These are phyloP conservation scores for Oryzias woworae DNA, from an alignment of 2,113 vertebrate species.

Conservation along the genomic window DNA sequence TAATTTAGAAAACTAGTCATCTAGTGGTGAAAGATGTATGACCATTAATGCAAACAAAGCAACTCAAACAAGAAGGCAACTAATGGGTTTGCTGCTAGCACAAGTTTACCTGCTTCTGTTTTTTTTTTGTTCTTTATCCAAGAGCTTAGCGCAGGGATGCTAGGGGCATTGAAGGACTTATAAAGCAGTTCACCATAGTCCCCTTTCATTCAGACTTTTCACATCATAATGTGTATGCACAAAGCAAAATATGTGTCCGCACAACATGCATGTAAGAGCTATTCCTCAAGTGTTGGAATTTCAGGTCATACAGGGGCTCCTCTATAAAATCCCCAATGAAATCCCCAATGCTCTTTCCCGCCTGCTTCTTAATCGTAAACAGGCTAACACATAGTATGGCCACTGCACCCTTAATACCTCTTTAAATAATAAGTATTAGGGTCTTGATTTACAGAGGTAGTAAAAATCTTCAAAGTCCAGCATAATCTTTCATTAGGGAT, in stretches of 20 bases:
- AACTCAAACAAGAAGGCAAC: constrained; percentile 30
- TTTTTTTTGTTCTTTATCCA: constrained; percentile 68
- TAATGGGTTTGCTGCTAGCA: constrained; percentile 59
- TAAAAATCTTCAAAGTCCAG: constrained; percentile 85
- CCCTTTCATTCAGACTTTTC: constrained; percentile 70
- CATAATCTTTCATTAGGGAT: constrained; percentile 83
- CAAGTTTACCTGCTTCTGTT: constrained; percentile 63
- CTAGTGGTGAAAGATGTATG: constrained; percentile 29
- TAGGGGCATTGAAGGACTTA: constrained; percentile 65
- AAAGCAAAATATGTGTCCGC: constrained; percentile 55
- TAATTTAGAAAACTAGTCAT: constrained; percentile 23
- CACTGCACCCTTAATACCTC: constrained; percentile 79
- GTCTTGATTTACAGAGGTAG: constrained; percentile 81
- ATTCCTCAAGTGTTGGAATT: constrained; percentile 59
- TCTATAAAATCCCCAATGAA: constrained; percentile 73
- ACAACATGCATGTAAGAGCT: constrained; percentile 49
- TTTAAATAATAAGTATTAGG: constrained; percentile 84
- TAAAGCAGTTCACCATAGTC: constrained; percentile 54
- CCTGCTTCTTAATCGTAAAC: constrained; percentile 74
- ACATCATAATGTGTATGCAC: constrained; percentile 61
- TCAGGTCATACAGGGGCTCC: constrained; percentile 59
- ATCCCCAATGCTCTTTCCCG: constrained; percentile 54
- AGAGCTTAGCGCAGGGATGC: constrained; percentile 60
- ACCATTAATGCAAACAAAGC: constrained; percentile 41
- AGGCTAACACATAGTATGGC: constrained; percentile 68